Evolutionary conservation across 2,113 vertebrate genomes (phyloP).

Genomic region (Acrocephalus kingi): DNA sequence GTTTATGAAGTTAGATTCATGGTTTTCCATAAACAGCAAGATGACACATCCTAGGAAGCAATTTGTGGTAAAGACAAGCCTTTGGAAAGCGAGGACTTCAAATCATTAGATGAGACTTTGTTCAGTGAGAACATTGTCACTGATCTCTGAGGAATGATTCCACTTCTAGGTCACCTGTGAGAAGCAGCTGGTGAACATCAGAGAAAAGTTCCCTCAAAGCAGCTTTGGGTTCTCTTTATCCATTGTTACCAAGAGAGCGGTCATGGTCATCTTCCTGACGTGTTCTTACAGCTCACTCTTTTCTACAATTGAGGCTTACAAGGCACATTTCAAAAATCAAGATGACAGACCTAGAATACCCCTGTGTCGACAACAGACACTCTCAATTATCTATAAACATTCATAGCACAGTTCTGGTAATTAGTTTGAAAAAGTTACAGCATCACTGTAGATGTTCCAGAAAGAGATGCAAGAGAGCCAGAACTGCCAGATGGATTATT

Average conservation of each 20-base stretch:
- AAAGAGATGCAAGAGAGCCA: neutral
- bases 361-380: neutral
- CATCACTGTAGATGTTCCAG: neutral
- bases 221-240: neutral
- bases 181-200: neutral
- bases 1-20: neutral
- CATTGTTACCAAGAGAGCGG: neutral
- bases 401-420: neutral
- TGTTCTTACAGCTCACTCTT: neutral
- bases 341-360: neutral
- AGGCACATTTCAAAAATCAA: neutral
- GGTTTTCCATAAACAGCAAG: neutral
- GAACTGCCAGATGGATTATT: slow-evolving; percentile 36
- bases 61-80: neutral
- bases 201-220: neutral
- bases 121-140: neutral
- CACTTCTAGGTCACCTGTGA: neutral
- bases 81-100: neutral
- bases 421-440: neutral
- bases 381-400: neutral
- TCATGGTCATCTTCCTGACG: neutral
- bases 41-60: neutral
- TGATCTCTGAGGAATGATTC: neutral
- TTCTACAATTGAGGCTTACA: neutral
- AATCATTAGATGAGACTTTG: neutral